Conservation (phyloP, 2,888 invertebrate genomes). For the Hesperia comma region DNA sequence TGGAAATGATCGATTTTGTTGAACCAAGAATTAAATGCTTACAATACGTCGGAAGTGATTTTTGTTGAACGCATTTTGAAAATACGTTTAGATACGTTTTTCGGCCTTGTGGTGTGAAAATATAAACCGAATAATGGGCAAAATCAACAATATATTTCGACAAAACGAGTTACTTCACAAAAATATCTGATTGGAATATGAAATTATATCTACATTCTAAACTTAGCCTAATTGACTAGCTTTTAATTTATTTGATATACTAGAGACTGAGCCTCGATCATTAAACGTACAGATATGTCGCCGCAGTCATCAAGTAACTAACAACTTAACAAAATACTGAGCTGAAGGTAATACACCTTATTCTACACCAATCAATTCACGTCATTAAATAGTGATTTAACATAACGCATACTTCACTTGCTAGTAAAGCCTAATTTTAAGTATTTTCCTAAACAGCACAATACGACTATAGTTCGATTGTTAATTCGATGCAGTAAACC, state of each 20-base stretch:
- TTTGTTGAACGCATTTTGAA: no score
- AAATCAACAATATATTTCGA: conserved; percentile 34
- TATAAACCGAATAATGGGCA: conserved; percentile 21
- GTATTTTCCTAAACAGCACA: no score
- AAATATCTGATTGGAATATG: conserved; percentile 31
- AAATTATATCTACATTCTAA: conserved; percentile 42
- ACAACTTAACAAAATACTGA: conserved; percentile 24
- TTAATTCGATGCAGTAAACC: no score
- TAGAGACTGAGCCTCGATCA: conserved; percentile 39
- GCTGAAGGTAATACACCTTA: conserved; percentile 18
- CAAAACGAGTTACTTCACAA: conserved; percentile 31
- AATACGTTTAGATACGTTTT: no score
- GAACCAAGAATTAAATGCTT: no score
- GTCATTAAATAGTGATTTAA: no score
- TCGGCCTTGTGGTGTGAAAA: not conserved
- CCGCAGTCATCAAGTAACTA: conserved; percentile 18
- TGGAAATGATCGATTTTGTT: no score
- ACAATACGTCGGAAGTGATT: no score
- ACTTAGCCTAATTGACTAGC: conserved; percentile 68
- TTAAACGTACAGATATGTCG: conserved; percentile 31
- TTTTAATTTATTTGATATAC: conserved; percentile 35
- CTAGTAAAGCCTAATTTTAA: no score
- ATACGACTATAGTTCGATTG: no score
- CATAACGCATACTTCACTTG: no score
- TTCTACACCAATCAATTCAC: no score